A percentile compares a stretch with the other conserved stretches of the same genome.
These are phyloP conservation scores for Malacosoma neustria DNA, from an alignment of 2,888 invertebrate genomes.

Conservation along the genomic window DNA sequence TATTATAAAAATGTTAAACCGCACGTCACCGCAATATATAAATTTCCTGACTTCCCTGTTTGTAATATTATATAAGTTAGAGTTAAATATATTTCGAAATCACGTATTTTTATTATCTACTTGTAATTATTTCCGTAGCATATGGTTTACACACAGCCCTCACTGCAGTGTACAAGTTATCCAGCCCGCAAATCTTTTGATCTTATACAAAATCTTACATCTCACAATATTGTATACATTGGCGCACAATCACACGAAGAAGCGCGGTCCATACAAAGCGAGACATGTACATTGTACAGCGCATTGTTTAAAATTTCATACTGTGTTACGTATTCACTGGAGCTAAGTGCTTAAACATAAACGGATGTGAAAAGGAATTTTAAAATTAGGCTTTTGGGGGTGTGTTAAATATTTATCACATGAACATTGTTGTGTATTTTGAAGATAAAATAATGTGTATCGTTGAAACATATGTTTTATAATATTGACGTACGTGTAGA, in stretches of 20 bases:
- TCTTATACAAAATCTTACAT: slow-evolving; percentile 23
- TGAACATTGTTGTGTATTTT: not conserved
- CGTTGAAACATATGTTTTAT: too few species aligned
- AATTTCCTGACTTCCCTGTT: too few species aligned
- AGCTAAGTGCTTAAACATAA: not conserved
- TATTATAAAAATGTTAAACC: too few species aligned
- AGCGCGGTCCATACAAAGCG: not conserved
- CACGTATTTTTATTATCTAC: too few species aligned
- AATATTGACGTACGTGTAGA: too few species aligned
- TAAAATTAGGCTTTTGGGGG: not conserved
- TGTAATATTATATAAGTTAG: too few species aligned
- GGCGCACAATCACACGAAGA: slow-evolving; percentile 17
- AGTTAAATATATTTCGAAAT: too few species aligned
- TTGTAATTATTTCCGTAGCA: too few species aligned
- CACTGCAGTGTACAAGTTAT: too few species aligned
- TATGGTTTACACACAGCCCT: too few species aligned
- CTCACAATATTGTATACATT: slow-evolving; percentile 16
- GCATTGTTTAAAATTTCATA: slow-evolving; percentile 22
- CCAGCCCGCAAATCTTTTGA: slow-evolving; percentile 23
- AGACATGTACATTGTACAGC: slow-evolving; percentile 10
- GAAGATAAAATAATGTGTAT: too few species aligned
- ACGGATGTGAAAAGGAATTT: not conserved
- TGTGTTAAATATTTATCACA: not conserved
- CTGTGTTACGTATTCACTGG: not conserved
- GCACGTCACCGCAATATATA: too few species aligned